phyloP scores from a whole-genome alignment of 2,113 vertebrate species.

The Shinisaurus crocodilurus region DNA sequence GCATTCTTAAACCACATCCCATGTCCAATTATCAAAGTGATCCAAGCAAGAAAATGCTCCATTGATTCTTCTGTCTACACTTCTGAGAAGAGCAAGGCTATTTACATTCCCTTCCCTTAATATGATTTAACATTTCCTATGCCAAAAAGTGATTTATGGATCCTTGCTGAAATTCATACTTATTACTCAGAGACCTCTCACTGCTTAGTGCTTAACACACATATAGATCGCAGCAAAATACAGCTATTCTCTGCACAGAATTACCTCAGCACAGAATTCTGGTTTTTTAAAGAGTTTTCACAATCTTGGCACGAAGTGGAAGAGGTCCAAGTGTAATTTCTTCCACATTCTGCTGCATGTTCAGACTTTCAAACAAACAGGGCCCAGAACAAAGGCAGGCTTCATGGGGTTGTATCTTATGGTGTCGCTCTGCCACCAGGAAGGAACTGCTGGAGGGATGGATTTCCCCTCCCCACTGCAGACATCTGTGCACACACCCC shows the following conservation, averaged over 20 bases:
- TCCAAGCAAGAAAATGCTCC: constrained; percentile 20
- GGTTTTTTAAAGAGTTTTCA: background rate
- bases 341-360: background rate
- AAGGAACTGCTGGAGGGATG: background rate
- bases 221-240: background rate
- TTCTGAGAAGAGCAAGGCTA: background rate
- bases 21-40: background rate
- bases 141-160: background rate
- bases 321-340: background rate
- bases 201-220: background rate
- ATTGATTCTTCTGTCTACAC: background rate
- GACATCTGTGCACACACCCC: too few species aligned
- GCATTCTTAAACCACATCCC: constrained; percentile 12
- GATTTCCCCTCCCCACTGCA: background rate
- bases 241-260: background rate
- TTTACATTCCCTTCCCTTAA: background rate
- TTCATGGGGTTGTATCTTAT: background rate
- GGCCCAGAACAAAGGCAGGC: background rate
- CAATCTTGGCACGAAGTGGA: background rate
- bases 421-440: background rate
- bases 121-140: background rate
- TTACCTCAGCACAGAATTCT: background rate
- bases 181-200: background rate
- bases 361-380: background rate
- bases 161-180: background rate